Evolutionary conservation across 2,113 vertebrate genomes (phyloP), one percentile per base, ranked within the genome.

Genomic region (Sturnira hondurensis): DNA sequence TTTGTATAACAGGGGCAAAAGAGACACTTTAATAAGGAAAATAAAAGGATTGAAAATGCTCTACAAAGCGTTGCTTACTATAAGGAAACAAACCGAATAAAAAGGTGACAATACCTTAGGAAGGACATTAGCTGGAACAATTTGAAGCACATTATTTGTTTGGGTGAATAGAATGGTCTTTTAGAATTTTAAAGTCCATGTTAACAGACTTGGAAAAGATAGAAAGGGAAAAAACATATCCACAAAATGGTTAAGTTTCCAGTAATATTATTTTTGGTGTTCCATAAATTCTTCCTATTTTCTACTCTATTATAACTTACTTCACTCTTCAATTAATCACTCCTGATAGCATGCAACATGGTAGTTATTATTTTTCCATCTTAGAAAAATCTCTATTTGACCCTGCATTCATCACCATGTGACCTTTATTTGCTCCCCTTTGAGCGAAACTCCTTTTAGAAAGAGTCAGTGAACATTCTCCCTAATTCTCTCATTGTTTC

Each of bases 21-120:
- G 61, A 95, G 54, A 17, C 68, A 89, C 26, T 86, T 91, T 52
- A 83, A 86, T 86, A 89, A 96, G 71, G 33, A 89, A 95, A 94
- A 90, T 88, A 54, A 92, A 92, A 86, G 47, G 14, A 36, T 22
- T 74, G 41, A 68, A 96, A 93, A 91, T 89, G 15, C 28, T 88
- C 45, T 74, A 96, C 96, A 91, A 89, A 95, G 47, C 68, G 80
- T 85, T 89, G 36, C 56, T 61, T 86, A 54, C 61, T 31, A 1
- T 38, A 68, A 90, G 61, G 13, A 38, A 86, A 67, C 13, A 89
- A 86, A 80, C 47, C 50, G 89, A 86, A 89, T 89, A 82, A 43
- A 68, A 81, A 82, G 54, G 28, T 86, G 45, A 94, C 56, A 90
- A 80, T 70, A 50, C 28, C 16, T 74, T 89, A 1, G 76, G 43